Base-by-base conservation (phyloP, 53 echinoderm and acorn worm genomes). In the Hippasteria phrygiana region DNA sequence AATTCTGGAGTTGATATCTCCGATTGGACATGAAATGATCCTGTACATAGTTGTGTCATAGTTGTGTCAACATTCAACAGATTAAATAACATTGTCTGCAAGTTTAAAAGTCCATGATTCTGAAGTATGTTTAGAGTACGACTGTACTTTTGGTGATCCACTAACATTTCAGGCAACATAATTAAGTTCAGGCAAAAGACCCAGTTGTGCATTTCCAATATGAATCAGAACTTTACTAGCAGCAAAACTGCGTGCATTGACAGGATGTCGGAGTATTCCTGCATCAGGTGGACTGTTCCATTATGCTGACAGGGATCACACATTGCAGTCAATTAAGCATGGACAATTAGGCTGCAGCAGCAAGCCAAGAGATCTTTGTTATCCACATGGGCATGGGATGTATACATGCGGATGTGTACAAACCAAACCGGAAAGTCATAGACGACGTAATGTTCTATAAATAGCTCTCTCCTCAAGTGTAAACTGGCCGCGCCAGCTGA, bases 401-500 rank as follows among this genome's bases (percentile, higher is more conserved):
- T 12, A 11, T 43, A n/a, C 38, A 31, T 38, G 35, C 9, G 41
- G n/a, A n/a, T 32, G 59, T 78, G 48, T 24, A 78, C 62, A 62
- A 40, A 80, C 62, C 38, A 34, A 43, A 43, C 41, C 43, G 22
- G 29, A 80, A 10, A 42, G 34, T n/a, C n/a, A n/a, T n/a, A 47
- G 32, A 83, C 39, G 65, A 83, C 42, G 66, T 83, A 64, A 83
- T 83, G 83, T 29, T 5, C 83, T 83, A 83, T 66, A 83, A 66
- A 83, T 83, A 83, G 83, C 46, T 17, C 46, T 12, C 45, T 47
- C 83, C 67, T 83, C 83, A 83, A 47, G 83, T 83, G 29, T 66
- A 83, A 83, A 46, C 67, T 83, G 83, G 83, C 83, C n/a, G n/a
- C n/a, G n/a, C n/a, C 83, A 83, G 67, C 83, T 83, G 83, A 47